Evolutionary conservation across 2,113 vertebrate genomes (phyloP).

Genomic region (Chrysemys picta): DNA sequence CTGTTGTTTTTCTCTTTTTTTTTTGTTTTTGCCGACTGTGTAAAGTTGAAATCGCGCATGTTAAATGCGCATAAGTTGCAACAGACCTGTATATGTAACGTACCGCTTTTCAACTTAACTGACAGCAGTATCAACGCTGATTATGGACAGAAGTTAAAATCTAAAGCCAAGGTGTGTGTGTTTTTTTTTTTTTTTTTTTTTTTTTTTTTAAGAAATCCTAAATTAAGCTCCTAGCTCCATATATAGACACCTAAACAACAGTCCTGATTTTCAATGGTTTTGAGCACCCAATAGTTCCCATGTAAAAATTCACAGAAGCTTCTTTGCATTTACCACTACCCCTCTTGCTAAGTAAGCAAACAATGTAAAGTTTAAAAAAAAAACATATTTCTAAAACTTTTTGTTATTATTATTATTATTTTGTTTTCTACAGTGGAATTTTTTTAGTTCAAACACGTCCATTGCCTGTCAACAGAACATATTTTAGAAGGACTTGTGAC

Average conservation of each 20-base stretch:
- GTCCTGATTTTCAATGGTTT: background rate
- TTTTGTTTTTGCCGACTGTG: too few relatives aligned
- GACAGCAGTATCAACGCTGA: background rate
- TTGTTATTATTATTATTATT: background rate
- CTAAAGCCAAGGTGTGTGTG: background rate
- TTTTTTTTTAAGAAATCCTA: background rate
- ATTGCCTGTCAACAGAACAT: background rate
- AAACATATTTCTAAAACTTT: background rate
- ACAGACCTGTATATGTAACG: background rate
- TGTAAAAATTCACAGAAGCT: background rate
- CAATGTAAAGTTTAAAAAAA: background rate
- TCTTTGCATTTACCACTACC: background rate
- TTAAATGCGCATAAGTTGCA: too few relatives aligned
- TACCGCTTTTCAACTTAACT: background rate
- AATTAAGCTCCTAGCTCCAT: background rate
- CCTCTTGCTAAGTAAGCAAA: background rate
- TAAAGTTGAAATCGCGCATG: too few relatives aligned
- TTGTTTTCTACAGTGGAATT: background rate
- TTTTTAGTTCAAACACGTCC: background rate
- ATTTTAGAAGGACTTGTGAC: background rate
- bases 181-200: background rate
- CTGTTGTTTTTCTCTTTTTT: too few relatives aligned
- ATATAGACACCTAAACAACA: background rate
- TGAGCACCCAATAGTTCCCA: background rate
- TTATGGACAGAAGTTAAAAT: background rate